Base-by-base conservation (phyloP, 2,113 vertebrate species). In the Cyprinus carpio region DNA sequence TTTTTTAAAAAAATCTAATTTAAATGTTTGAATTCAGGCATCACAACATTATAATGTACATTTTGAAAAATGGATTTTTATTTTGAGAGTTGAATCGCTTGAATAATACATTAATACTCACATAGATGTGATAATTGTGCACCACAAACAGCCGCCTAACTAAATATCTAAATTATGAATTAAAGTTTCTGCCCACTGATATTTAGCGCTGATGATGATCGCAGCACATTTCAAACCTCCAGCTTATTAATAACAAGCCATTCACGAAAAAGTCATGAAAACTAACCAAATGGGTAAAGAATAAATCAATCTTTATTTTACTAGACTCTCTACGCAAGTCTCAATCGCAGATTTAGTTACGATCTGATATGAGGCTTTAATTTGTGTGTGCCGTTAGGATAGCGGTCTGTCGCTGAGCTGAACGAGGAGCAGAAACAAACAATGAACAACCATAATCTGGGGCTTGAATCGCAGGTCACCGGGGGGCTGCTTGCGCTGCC, bases 51-150 rank as follows among this genome's bases (percentile, higher is more conserved):
- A 49, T 13, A 49, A 15, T 51, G 49, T 51, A 51, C 13, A 5
- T 13, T 16, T 2, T 4, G 4, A 51, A 51, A 51, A 51, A 51
- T 1, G 5, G 13, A 15, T 6, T 6, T 40, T 7, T 51, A 51
- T 16, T 51, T 51, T 16, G 49, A 49, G 49, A 51, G 4, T 15
- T 51, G 49, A 51, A 15, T 16, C 49, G 1, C 49, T 49, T 13
- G 12, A 49, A 95, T 95, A 94, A 95, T 43, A 43, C 92, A 94
- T 95, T 92, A 93, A 93, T 92, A 91, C 91, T 92, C 90, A 87
- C 89, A 43, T 40, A 40, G 37, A 40, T 40, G 6, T 40, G 37
- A 40, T 6, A 43, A 43, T 10, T 43, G 40, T 10, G 40, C 40
- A 43, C 92, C 90, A 94, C 90, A 90, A 92, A 92, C 90, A 91